Percentiles rank a stretch among this genome's conserved stretches.
phyloP scores from a whole-genome alignment of 2,113 vertebrate genomes.

The Toxostoma redivivum region DNA sequence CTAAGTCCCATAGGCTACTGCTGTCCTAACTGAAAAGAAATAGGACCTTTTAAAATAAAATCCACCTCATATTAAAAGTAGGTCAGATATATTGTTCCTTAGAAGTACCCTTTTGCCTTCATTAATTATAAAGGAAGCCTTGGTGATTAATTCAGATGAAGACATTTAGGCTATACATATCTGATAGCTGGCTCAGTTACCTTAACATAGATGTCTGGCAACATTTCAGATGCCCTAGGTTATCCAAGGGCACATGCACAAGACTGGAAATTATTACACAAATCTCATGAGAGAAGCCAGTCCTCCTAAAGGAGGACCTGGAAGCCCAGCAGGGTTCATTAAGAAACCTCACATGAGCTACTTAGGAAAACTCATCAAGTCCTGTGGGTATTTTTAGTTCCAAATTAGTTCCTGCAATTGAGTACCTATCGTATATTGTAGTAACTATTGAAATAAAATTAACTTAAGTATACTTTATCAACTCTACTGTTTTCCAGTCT shows the following conservation, averaged over 20 bases:
- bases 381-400: neutral
- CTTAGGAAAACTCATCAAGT: neutral
- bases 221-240: neutral
- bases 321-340: neutral
- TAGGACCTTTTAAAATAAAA: slow-evolving; percentile 22
- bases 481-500: neutral
- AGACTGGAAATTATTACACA: neutral
- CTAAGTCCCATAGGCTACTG: slow-evolving; percentile 1
- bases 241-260: neutral
- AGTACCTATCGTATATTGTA: neutral
- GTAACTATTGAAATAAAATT: neutral
- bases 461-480: neutral
- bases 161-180: neutral
- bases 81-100: neutral
- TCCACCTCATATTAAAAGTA: neutral
- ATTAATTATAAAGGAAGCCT: slow-evolving; percentile 10
- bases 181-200: neutral
- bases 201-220: neutral
- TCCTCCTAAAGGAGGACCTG: neutral
- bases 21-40: neutral
- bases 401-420: neutral
- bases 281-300: neutral
- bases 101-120: neutral
- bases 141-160: neutral
- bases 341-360: neutral